Evolutionary conservation across 2,113 vertebrate genomes (phyloP), one percentile per base, ranked within the genome.

Genomic region (Hippoglossus stenolepis): DNA sequence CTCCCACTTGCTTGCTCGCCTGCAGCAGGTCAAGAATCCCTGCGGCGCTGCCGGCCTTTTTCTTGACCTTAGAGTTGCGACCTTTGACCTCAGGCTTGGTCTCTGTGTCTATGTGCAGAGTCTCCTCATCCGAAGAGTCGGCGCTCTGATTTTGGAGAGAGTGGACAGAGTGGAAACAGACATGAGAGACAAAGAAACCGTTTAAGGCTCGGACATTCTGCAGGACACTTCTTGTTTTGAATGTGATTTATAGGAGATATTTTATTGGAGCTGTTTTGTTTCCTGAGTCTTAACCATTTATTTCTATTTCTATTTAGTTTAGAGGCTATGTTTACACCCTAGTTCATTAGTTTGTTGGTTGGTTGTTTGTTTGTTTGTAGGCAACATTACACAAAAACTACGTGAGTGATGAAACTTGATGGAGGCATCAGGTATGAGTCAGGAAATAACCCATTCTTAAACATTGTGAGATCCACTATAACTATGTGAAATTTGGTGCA

Each of bases 1-100:
- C 97, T 8, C 97, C 98, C 75, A 99, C 98, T 96, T 98, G 97
- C 90, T 99, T 98, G 89, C 98, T 99, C 78, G 98, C 98, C 92
- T 99, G 98, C 85, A 99, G 93, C 86, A 99, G 95, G 90, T 99
- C 97, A 69, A 99, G 94, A 70, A 99, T 99, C 79, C 97, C 97
- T 0, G 96, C 96, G 0, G 96, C 94, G 57, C 95, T 97, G 76
- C 95, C 94, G 0, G 91, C 93, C 72, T 98, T 98, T 84, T 97
- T 98, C 93, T 97, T 99, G 70, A 94, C 95, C 93, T 97, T 98
- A 67, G 96, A 95, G 63, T 96, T 97, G 76, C 96, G 96, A 75
- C 95, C 76, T 87, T 95, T 95, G 64, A 87, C 87, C 67, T 95
- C 94, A 0, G 90, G 84, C 69, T 92, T 92, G 80, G 72, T 73